Base-by-base conservation (phyloP, 2,113 vertebrate genomes). In the Platycercus adscitus region DNA sequence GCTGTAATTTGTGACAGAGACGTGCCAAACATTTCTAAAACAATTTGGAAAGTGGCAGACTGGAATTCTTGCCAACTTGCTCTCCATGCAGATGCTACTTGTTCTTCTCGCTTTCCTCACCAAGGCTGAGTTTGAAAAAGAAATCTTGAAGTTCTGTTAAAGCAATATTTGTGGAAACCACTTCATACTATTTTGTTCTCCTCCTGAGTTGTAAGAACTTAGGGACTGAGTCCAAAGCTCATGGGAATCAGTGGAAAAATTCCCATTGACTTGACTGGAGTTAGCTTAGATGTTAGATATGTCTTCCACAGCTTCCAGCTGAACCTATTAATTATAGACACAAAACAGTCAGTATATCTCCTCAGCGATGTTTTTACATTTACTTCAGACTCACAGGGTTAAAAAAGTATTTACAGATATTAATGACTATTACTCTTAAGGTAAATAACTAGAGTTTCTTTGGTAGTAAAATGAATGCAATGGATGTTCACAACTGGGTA, bases 21-120 rank as follows among this genome's bases (percentile, higher is more conserved):
- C 95, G 96, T 98, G 98, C 97, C 96, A 98, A 98, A 98, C 97
- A 88, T 98, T 97, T 97, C 97, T 98, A 97, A 98, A 98, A 98
- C 97, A 98, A 98, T 97, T 98, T 98, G 95, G 93, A 97, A 98
- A 97, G 97, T 98, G 97, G 95, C 95, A 98, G 97, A 98, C 97
- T 91, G 94, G 88, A 93, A 91, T 89, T 71, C 91, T 86, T 96
- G 97, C 97, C 97, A 98, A 97, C 64, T 97, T 97, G 91, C 86
- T 95, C 95, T 96, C 95, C 91, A 71, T 96, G 94, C 96, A 97
- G 97, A 97, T 97, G 96, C 97, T 97, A 97, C 97, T 96, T 96
- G 94, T 98, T 97, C 95, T 97, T 95, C 85, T 97, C 49, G 0
- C 93, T 97, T 96, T 81, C 89, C 94, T 96, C 92, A 97, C 95